Evolutionary conservation across 2,888 invertebrate genomes (phyloP).

Genomic region (Machimus rusticus): DNA sequence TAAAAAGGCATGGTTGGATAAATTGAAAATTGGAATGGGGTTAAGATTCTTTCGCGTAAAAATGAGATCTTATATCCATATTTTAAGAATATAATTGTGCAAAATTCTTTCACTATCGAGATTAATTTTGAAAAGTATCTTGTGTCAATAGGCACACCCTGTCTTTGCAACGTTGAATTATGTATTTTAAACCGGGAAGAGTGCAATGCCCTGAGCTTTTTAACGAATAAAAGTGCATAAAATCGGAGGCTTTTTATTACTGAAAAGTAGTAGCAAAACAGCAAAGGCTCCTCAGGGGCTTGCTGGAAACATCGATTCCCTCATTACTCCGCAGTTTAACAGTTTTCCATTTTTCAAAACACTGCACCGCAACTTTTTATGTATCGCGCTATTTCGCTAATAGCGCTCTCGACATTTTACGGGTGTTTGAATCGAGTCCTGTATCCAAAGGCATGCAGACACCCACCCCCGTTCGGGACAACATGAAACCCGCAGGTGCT

Average conservation of each 20-base stretch:
- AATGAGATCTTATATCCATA: too few species aligned
- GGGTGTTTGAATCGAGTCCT: constrained; percentile 22
- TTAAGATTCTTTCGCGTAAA: too few species aligned
- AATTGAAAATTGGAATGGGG: too few species aligned
- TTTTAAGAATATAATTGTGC: not conserved
- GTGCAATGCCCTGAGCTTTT: not conserved
- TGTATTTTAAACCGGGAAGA: not conserved
- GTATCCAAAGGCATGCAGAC: not conserved
- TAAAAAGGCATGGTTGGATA: too few species aligned
- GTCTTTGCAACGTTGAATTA: not conserved
- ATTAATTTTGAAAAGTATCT: not conserved
- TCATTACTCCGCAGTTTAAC: constrained; percentile 15
- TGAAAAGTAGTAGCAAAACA: not conserved
- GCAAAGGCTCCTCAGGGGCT: not conserved
- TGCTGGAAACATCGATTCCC: constrained; percentile 3
- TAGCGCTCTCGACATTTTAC: constrained; percentile 23
- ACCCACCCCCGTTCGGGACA: not conserved
- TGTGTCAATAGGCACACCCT: not conserved
- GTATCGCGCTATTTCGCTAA: not conserved
- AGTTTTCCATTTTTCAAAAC: not conserved
- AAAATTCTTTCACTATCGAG: not conserved
- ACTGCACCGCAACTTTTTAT: constrained; percentile 26
- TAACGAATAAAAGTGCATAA: not conserved
- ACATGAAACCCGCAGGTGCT: constrained; percentile 24
- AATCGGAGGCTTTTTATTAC: not conserved